phyloP scores from a whole-genome alignment of 2,888 invertebrate species.

The Bombylius discolor region DNA sequence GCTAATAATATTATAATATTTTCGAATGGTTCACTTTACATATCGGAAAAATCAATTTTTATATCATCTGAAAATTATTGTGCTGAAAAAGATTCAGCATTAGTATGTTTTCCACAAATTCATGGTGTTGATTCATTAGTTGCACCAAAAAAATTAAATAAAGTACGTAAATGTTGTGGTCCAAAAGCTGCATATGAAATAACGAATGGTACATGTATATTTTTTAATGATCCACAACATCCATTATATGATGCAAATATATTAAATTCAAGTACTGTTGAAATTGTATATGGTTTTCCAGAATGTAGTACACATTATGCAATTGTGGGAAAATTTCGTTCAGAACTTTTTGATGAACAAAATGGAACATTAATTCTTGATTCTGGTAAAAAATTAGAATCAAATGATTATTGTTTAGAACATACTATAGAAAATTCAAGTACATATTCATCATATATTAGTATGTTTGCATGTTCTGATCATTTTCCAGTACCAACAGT shows the following conservation, averaged over 20 bases:
- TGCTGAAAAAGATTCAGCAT: constrained; percentile 49
- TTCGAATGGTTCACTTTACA: constrained; percentile 49
- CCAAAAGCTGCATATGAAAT: constrained; percentile 48
- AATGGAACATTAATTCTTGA: constrained; percentile 41
- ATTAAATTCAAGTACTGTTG: constrained; percentile 27
- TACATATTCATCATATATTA: constrained; percentile 27
- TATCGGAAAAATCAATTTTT: constrained; percentile 38
- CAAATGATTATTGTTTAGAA: constrained; percentile 20
- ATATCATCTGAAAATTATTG: constrained; percentile 51
- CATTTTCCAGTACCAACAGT: constrained; percentile 33
- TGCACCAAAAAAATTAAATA: constrained; percentile 23
- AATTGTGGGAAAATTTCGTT: constrained; percentile 44
- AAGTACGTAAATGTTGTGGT: constrained; percentile 58
- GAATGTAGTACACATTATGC: constrained; percentile 42
- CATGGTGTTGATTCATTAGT: constrained; percentile 21
- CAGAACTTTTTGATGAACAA: constrained; percentile 39
- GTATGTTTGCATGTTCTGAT: constrained; percentile 51
- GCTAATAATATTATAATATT: constrained; percentile 37
- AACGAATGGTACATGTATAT: constrained; percentile 39
- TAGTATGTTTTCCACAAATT: constrained; percentile 44
- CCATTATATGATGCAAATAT: constrained; percentile 9
- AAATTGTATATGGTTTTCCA: constrained; percentile 43
- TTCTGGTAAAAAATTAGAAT: constrained; percentile 28
- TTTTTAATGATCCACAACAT: constrained; percentile 24
- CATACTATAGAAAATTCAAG: constrained; percentile 10